phyloP scores from a whole-genome alignment of 2,888 invertebrate genomes.

The Molorchus minor region DNA sequence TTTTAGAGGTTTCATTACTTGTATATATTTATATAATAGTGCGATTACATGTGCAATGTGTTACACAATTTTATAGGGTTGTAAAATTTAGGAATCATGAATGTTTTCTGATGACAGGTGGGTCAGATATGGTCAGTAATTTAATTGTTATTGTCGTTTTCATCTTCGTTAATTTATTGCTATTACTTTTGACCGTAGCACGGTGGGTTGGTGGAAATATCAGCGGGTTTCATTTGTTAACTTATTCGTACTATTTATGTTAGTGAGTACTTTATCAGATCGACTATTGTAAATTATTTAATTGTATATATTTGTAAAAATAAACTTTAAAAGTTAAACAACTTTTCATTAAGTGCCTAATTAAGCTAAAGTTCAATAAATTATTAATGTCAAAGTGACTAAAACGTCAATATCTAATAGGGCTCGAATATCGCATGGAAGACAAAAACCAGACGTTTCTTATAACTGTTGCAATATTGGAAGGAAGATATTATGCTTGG shows the following conservation, averaged over 20 bases:
- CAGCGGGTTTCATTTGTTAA: background rate
- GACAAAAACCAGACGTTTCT: constrained; percentile 63
- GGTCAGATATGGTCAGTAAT: constrained; percentile 10
- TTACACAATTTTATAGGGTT: constrained; percentile 25
- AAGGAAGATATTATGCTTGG: constrained; percentile 69
- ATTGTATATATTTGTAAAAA: constrained; percentile 27
- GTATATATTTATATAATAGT: constrained; percentile 33
- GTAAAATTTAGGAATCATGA: constrained; percentile 14
- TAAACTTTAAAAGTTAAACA: constrained; percentile 12
- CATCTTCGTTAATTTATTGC: background rate
- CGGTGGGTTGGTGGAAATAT: too few species aligned
- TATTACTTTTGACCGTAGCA: too few species aligned
- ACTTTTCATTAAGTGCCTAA: background rate
- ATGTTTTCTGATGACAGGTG: constrained; percentile 13
- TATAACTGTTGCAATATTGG: constrained; percentile 72
- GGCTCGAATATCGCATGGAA: constrained; percentile 32
- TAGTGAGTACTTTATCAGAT: constrained; percentile 11
- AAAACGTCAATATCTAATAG: background rate
- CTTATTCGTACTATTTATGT: constrained; percentile 13
- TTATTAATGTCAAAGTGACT: background rate
- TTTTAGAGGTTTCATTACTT: constrained; percentile 15
- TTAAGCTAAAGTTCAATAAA: too few species aligned
- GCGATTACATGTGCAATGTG: constrained; percentile 29
- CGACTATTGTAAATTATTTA: constrained; percentile 21
- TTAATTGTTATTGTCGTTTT: background rate